Base-by-base conservation (phyloP, 2,113 vertebrate species). In the Oryzias woworae region DNA sequence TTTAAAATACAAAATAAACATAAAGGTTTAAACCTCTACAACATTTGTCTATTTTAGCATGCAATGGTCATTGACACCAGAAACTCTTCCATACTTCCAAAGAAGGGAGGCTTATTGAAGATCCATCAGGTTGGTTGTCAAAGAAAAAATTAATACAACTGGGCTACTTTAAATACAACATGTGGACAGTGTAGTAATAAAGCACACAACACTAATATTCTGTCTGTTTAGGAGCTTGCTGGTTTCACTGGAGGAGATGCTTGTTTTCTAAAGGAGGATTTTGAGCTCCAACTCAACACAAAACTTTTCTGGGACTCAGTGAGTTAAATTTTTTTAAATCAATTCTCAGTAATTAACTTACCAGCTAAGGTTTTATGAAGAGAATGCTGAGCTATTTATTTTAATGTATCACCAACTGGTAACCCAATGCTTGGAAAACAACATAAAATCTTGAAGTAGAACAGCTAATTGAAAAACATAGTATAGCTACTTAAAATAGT, bases 171-270 rank as follows among this genome's bases (percentile, higher is more conserved):
- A 28, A 15, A 47, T 20, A 12, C n/a, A n/a, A 0, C 18, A 2
- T 55, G 15, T 13, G 55, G 45, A 47, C 14, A 52, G 4, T 17
- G 36, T 18, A 36, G 20, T 7, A 17, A 1, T 10, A 23, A 18
- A 15, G 24, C 17, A 24, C 24, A 15, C 43, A 5, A 6, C 17
- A 10, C 17, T 31, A 12, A 26, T 36, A 56, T 58, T 60, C 3
- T 71, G 51, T 5, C 59, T 59, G 28, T 76, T 2, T 77, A 99
- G 97, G 97, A 99, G 59, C 68, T 99, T 73, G 96, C 97, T 1
- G 97, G 97, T 57, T 99, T 95, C 80, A 93, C 93, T 0, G 97
- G 97, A 1, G 97, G 97, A 53, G 96, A 99, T 0, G 95, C 96
- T 83, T 94, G 89, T 69, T 98, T 97, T 85, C 75, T 99, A 1